phyloP scores from a whole-genome alignment of 2,888 invertebrate species.

The Polyploca ridens region DNA sequence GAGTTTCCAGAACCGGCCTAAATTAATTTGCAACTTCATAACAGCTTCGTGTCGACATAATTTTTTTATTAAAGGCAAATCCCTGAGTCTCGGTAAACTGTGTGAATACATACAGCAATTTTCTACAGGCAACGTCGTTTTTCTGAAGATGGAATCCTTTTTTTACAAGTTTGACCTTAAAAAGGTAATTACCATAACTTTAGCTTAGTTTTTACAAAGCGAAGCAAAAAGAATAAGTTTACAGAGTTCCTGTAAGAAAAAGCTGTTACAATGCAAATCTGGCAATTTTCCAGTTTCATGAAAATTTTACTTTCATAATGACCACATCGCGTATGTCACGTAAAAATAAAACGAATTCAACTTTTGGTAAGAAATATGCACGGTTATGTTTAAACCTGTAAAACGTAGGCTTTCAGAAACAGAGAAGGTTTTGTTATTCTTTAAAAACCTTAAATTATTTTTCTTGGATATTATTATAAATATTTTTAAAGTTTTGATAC shows the following conservation, averaged over 20 bases:
- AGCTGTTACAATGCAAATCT: conserved; percentile 41
- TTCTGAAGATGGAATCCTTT: background rate
- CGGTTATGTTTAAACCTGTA: background rate
- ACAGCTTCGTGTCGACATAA: conserved; percentile 70
- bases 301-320: conserved; percentile 14
- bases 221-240: conserved; percentile 23
- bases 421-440: no score
- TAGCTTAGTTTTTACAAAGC: background rate
- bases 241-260: conserved; percentile 34
- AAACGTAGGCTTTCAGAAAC: background rate
- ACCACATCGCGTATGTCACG: conserved; percentile 20
- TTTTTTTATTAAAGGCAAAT: conserved; percentile 75
- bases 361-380: background rate
- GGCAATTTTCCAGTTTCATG: conserved; percentile 42
- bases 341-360: conserved; percentile 12
- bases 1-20: conserved; percentile 78
- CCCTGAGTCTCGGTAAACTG: conserved; percentile 46
- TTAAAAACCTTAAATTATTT: no score
- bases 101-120: conserved; percentile 38
- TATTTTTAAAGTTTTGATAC: no score
- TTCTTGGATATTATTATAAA: background rate
- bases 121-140: background rate
- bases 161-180: conserved; percentile 14
- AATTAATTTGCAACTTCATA: conserved; percentile 83
- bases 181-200: conserved; percentile 22